Evolutionary conservation across 64 coral and sea anemone genomes (phyloP).

Genomic region (Acropora yongei): DNA sequence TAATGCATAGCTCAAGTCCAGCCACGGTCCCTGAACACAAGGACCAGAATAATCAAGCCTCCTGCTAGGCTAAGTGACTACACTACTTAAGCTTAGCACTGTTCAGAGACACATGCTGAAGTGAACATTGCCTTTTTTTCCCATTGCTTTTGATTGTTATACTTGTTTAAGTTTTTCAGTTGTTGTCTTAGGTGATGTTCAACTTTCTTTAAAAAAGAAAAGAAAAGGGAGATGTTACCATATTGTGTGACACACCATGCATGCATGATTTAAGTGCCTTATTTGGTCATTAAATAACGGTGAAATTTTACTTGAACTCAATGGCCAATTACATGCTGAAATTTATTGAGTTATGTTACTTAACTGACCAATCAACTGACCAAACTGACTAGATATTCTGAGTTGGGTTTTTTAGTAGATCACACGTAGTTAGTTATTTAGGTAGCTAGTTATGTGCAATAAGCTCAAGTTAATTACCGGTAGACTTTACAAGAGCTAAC

Average conservation of each 20-base stretch:
- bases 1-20: not conserved
- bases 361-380: no score
- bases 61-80: no score
- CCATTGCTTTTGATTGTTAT: not conserved
- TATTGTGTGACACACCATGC: not conserved
- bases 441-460: constrained; percentile 38
- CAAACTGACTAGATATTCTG: constrained; percentile 36
- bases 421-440: constrained; percentile 35
- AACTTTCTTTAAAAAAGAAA: not conserved
- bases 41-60: no score
- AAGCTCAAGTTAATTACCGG: constrained; percentile 7
- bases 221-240: not conserved
- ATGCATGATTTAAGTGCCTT: not conserved
- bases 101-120: no score
- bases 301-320: no score
- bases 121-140: not conserved
- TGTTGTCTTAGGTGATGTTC: not conserved
- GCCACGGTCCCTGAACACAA: not conserved
- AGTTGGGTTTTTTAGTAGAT: constrained; percentile 33
- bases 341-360: constrained; percentile 3
- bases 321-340: no score
- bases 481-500: constrained; percentile 8
- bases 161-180: not conserved
- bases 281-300: not conserved
- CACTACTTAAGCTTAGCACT: no score